Evolutionary conservation across 1,140 invertebrate species (phyloP), one percentile per base, ranked within the genome.

Genomic region (Danaus plexippus): DNA sequence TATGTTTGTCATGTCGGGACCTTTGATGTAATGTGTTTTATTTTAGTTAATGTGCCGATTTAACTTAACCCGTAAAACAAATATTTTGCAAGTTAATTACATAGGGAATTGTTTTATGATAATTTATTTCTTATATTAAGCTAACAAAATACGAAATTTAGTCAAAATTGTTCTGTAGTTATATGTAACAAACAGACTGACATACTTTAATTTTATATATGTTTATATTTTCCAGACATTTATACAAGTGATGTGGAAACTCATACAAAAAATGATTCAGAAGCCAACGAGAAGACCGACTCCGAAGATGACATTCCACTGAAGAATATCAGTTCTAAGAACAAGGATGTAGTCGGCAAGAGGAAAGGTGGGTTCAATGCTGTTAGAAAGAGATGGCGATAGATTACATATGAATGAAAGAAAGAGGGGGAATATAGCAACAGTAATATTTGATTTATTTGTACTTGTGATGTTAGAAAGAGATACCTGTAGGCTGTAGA

Each of bases 241-340:
- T 32, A 3, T 32, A 8, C 22, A 32, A 32, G 22, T 8, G 22
- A 32, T 32, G 22, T 32, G 22, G 22, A 32, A 2, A 32, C 5
- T 8, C 22, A 32, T 32, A 6, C 22, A 7, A 43, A 50, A 45
- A 42, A 47, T 22, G 46, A 54, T 42, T 11, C 18, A 51, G 61
- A 61, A 48, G 11, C 11, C 1, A 42, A 46, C 41, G 40, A 46
- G 10, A 47, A 51, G 44, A 63, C 67, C 0, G 77, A 80, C 18
- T 74, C 77, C 0, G 77, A 80, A 57, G 77, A 80, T 40, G 73
- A 80, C 53, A 3, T 77, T 2, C 77, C 77, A 0, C 53, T 80
- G 5, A 58, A 63, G 8, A 59, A 48, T n/a, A 71, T 79, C 9
- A 67, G 69, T n/a, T 43, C 11, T n/a, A 69, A 59, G 22, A 64